phyloP scores from a whole-genome alignment of 2,888 invertebrate genomes.

The Laspeyria flexula region DNA sequence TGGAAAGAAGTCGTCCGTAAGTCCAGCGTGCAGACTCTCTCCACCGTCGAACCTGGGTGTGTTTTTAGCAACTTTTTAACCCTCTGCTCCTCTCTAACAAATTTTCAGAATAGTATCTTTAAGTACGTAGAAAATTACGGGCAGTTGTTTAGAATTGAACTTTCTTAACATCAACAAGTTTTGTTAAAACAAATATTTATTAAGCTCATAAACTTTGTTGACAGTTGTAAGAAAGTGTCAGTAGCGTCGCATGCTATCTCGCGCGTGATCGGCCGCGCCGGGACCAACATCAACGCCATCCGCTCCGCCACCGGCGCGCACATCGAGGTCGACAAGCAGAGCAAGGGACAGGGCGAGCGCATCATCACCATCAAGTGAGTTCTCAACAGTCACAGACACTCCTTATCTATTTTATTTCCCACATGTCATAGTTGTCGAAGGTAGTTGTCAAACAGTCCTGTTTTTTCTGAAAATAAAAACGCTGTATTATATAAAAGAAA shows the following conservation, averaged over 20 bases:
- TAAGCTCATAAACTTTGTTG: background rate
- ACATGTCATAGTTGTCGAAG: no score
- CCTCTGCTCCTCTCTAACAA: background rate
- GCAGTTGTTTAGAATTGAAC: no score
- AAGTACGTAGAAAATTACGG: no score
- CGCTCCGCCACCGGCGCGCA: slow-evolving; percentile 98
- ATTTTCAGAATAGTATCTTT: background rate
- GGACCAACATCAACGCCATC: slow-evolving; percentile 99
- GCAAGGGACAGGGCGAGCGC: slow-evolving; percentile 96
- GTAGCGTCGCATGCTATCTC: slow-evolving; percentile 98
- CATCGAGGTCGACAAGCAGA: slow-evolving; percentile 99
- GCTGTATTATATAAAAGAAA: no score
- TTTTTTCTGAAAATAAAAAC: no score
- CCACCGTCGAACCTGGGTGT: slow-evolving; percentile 80
- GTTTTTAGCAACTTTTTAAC: no score
- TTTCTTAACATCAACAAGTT: no score
- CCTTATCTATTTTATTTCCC: no score
- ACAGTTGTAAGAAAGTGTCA: slow-evolving; percentile 95
- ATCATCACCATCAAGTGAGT: slow-evolving; percentile 96
- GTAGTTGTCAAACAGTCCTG: no score
- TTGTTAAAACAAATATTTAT: background rate
- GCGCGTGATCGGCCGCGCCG: slow-evolving; percentile 98
- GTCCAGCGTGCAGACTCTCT: slow-evolving; percentile 88
- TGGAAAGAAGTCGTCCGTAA: slow-evolving; percentile 99
- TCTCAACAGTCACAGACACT: background rate